These are phyloP conservation scores for Heliconius ethilla DNA, from an alignment of 2,888 invertebrate genomes.

Conservation along the genomic window DNA sequence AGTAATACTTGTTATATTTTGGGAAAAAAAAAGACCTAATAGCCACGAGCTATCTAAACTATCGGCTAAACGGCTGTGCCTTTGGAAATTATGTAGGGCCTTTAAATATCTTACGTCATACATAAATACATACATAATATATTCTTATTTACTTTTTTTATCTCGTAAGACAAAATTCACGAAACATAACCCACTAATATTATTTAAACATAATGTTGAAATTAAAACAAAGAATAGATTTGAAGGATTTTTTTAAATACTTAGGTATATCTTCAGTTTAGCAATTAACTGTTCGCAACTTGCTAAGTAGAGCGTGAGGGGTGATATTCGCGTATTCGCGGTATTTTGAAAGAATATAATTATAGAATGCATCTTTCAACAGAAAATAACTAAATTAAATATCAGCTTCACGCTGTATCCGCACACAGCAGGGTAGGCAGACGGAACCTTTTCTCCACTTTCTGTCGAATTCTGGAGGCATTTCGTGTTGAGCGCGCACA, in stretches of 20 bases:
- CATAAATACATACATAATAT: neutral
- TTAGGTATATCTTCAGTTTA: conserved; percentile 1
- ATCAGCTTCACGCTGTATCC: neutral
- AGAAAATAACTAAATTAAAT: neutral
- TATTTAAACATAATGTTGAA: conserved; percentile 30
- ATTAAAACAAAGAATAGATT: neutral
- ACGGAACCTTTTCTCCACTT: neutral
- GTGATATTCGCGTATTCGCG: conserved; percentile 6
- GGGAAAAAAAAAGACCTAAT: neutral
- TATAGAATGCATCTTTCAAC: neutral
- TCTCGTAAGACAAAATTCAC: conserved; percentile 31
- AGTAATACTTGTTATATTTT: neutral
- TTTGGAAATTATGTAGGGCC: neutral
- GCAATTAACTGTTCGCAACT: conserved; percentile 3
- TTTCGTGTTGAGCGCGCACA: too few relatives aligned
- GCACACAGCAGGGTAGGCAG: neutral
- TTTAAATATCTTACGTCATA: neutral
- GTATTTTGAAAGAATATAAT: conserved; percentile 4
- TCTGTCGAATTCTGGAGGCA: too few relatives aligned
- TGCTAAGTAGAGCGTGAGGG: conserved; percentile 21
- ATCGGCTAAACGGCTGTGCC: neutral
- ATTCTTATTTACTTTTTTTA: conserved; percentile 35
- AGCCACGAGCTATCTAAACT: neutral
- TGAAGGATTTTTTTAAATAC: conserved; percentile 5
- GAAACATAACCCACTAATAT: conserved; percentile 28